Percentiles rank a stretch among this genome's conserved stretches.
phyloP scores from a whole-genome alignment of 2,888 invertebrate genomes.

The Oxyscelio sp. region DNA sequence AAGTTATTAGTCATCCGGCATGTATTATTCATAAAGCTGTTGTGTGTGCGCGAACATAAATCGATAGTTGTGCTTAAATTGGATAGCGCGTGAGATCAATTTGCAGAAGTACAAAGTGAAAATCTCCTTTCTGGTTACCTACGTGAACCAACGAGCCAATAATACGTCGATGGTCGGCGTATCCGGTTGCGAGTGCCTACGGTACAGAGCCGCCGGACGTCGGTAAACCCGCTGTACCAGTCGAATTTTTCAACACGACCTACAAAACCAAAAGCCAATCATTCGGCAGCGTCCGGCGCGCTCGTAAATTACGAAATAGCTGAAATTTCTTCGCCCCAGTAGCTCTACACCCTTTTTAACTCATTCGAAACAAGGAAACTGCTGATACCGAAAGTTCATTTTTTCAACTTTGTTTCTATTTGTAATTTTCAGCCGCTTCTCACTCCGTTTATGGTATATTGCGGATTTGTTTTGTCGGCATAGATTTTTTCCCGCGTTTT shows the following conservation, averaged over 20 bases:
- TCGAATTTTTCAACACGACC: constrained; percentile 74
- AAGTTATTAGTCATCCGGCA: no score
- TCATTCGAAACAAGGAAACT: constrained; percentile 66
- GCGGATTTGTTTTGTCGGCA: constrained; percentile 39
- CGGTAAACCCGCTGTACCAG: constrained; percentile 54
- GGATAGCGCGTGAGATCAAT: no score
- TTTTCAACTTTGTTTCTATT: constrained; percentile 61
- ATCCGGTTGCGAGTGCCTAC: constrained; percentile 64
- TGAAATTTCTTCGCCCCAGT: constrained; percentile 77
- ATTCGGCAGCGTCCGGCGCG: constrained; percentile 61
- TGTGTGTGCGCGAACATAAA: no score
- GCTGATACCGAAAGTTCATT: constrained; percentile 67
- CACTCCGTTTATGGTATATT: constrained; percentile 34
- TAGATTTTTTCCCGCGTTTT: constrained; percentile 43
- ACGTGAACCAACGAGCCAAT: constrained; percentile 55
- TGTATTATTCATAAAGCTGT: no score
- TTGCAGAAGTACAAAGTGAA: constrained; percentile 63
- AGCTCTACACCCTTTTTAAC: constrained; percentile 68
- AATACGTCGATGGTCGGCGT: constrained; percentile 60
- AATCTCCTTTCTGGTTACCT: constrained; percentile 60
- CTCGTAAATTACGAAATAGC: constrained; percentile 79
- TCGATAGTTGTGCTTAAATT: no score
- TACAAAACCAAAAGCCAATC: constrained; percentile 74
- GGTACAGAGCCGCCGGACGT: constrained; percentile 55
- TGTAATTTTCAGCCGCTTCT: constrained; percentile 38